Conservation (phyloP, 2,797 vertebrate species). For the Smutsia gigantea region DNA sequence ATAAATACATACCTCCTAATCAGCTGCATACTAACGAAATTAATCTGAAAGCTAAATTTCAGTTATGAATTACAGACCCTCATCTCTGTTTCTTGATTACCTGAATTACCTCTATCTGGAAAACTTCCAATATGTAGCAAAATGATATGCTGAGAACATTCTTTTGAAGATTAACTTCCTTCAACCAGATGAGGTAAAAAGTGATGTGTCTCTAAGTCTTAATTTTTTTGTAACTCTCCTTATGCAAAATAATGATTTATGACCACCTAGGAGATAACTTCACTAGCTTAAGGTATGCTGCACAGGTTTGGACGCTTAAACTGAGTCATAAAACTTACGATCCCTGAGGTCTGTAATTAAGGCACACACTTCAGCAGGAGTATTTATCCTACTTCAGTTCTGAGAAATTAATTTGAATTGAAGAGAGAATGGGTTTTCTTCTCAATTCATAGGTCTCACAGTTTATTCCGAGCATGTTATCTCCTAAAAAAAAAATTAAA, state of each 20-base stretch:
- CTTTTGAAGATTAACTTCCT: slow-evolving; percentile 72
- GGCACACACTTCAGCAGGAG: slow-evolving; percentile 77
- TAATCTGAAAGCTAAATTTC: slow-evolving; percentile 86
- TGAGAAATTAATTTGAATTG: slow-evolving; percentile 82
- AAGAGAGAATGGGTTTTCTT: slow-evolving; percentile 75
- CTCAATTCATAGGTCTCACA: slow-evolving; percentile 60
- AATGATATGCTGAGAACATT: slow-evolving; percentile 60
- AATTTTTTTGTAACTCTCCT: slow-evolving; percentile 68
- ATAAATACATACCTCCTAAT: slow-evolving; percentile 82
- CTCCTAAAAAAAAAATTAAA: slow-evolving; percentile 47
- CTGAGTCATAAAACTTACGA: slow-evolving; percentile 81
- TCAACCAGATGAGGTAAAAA: slow-evolving; percentile 70
- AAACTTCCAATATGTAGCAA: slow-evolving; percentile 57
- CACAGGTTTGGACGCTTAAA: slow-evolving; percentile 74
- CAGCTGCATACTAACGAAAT: slow-evolving; percentile 83
- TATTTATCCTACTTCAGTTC: slow-evolving; percentile 75
- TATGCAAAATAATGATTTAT: slow-evolving; percentile 78
- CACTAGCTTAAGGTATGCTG: slow-evolving; percentile 69
- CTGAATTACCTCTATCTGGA: slow-evolving; percentile 70
- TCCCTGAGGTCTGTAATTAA: slow-evolving; percentile 82
- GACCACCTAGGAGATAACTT: slow-evolving; percentile 69
- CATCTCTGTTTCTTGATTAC: slow-evolving; percentile 79
- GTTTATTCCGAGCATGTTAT: slow-evolving; percentile 63
- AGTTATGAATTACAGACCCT: slow-evolving; percentile 83
- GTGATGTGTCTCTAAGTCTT: slow-evolving; percentile 73